A percentile compares a stretch with the other conserved stretches of the same genome.
Evolutionary conservation across 2,113 vertebrate genomes (phyloP).

Genomic region (Dasyprocta punctata): DNA sequence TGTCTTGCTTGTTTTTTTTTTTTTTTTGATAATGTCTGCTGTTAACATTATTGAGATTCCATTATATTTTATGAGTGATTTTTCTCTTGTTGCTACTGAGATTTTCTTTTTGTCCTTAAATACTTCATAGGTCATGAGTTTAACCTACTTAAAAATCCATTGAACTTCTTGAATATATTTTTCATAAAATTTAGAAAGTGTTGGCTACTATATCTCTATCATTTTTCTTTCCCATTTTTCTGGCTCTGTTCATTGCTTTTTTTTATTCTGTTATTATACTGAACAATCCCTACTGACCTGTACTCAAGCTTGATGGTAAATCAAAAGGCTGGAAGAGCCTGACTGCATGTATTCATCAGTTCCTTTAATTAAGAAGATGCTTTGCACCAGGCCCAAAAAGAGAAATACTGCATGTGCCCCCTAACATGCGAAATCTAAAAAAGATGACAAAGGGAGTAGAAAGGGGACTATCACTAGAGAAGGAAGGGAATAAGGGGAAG

Average conservation of each 20-base stretch:
- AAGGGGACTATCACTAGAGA: neutral
- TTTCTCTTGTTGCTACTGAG: slow-evolving; percentile 30
- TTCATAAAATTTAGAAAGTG: slow-evolving; percentile 25
- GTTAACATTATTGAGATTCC: neutral
- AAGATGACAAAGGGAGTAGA: neutral
- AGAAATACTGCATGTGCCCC: neutral
- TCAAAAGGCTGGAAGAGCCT: neutral
- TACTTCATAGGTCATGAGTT: neutral
- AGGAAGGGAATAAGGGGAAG: neutral
- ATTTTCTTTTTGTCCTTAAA: slow-evolving; percentile 48
- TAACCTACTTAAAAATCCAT: neutral
- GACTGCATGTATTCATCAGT: neutral
- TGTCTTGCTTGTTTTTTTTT: neutral
- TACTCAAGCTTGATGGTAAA: neutral
- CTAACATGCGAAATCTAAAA: neutral
- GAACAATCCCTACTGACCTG: neutral
- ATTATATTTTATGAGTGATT: neutral
- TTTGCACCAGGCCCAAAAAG: neutral
- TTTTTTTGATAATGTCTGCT: slow-evolving; percentile 1
- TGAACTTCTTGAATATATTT: slow-evolving; percentile 25
- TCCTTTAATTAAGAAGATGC: neutral
- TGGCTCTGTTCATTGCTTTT: neutral
- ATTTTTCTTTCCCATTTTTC: slow-evolving; percentile 46
- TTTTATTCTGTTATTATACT: slow-evolving; percentile 33
- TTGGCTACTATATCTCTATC: neutral